Conservation (phyloP, 23 tunicate species). For the Diplosoma virens region DNA sequence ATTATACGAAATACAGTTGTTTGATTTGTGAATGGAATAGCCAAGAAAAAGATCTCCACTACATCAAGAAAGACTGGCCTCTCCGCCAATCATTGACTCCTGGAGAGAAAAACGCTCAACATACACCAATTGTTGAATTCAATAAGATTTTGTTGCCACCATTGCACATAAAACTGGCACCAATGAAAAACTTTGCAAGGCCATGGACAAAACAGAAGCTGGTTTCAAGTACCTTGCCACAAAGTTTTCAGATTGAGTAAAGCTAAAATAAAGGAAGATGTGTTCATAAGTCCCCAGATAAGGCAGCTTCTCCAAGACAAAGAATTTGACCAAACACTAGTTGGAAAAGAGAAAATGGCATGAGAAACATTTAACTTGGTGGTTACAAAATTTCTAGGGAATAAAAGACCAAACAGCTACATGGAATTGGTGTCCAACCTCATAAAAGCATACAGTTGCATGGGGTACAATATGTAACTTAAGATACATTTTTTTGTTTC, state of each 20-base stretch:
- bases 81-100: slow-evolving; percentile 6
- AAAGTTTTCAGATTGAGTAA: slow-evolving; percentile 1
- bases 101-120: slow-evolving; percentile 9
- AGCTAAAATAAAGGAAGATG: slow-evolving; percentile 27
- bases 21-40: too few species aligned
- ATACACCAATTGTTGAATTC: slow-evolving; percentile 14
- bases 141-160: too few species aligned
- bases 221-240: slow-evolving; percentile 24
- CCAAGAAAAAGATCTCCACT: too few species aligned
- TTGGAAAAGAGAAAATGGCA: slow-evolving; percentile 23
- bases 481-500: slow-evolving; percentile 29
- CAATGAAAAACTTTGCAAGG: slow-evolving; percentile 24
- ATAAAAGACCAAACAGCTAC: slow-evolving; percentile 12
- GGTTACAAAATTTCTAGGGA: slow-evolving; percentile 20
- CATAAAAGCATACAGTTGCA: slow-evolving; percentile 17
- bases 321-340: slow-evolving; percentile 6
- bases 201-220: background rate
- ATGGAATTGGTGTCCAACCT: slow-evolving; percentile 10
- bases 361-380: slow-evolving; percentile 29
- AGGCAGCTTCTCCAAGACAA: background rate
- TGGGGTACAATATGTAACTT: slow-evolving; percentile 11
- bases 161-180: background rate
- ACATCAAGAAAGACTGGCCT: too few species aligned
- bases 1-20: slow-evolving; percentile 3
- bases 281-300: slow-evolving; percentile 45